These are phyloP conservation scores for Ptychochromis oligacanthus DNA, from an alignment of 2,113 vertebrate genomes.

Conservation along the genomic window DNA sequence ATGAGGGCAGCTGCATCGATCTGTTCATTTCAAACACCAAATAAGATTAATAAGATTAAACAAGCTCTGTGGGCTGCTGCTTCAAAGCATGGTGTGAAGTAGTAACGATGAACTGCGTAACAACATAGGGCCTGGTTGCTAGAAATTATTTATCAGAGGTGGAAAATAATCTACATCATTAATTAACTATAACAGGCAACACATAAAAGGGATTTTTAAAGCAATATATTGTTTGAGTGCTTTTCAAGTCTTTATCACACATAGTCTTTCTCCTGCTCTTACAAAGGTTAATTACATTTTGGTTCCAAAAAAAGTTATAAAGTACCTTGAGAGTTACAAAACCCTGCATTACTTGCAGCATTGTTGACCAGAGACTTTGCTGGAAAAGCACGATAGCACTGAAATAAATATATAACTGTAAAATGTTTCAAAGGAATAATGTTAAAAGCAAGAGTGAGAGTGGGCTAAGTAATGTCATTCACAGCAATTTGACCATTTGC, in stretches of 20 bases:
- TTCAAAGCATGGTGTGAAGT: constrained; percentile 37
- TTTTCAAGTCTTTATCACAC: neutral
- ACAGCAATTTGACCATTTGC: neutral
- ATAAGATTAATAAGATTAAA: constrained; percentile 61
- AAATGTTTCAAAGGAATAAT: neutral
- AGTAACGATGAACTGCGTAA: neutral
- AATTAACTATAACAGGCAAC: constrained; percentile 32
- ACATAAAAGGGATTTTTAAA: constrained; percentile 24
- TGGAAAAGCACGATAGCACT: neutral
- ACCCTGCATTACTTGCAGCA: neutral
- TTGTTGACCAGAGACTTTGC: constrained; percentile 2
- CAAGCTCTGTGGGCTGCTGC: constrained; percentile 14
- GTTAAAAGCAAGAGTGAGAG: neutral
- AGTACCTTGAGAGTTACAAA: neutral
- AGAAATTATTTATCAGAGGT: constrained; percentile 35
- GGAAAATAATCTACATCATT: constrained; percentile 30
- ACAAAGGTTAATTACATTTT: constrained; percentile 46
- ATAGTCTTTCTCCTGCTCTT: neutral
- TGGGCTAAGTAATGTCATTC: neutral
- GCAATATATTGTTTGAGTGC: constrained; percentile 14
- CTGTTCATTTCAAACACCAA: constrained; percentile 57
- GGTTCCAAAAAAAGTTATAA: neutral
- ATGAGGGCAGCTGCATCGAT: constrained; percentile 58
- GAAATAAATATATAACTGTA: neutral
- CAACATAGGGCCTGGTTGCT: neutral